Base-by-base conservation (phyloP, 2,888 invertebrate genomes). In the Eubasilissa splendida region DNA sequence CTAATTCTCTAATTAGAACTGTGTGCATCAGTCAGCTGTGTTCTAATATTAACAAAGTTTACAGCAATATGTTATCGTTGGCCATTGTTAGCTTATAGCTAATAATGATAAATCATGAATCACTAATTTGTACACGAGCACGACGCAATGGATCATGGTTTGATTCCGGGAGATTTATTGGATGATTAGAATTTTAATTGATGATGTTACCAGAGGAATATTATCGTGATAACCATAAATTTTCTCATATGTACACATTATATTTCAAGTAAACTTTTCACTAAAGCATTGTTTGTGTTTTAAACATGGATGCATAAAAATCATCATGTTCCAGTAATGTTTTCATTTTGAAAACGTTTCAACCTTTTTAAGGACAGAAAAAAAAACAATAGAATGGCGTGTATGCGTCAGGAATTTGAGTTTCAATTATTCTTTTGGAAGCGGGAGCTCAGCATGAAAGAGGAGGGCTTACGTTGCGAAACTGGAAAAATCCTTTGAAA, bases 401-500 rank as follows among this genome's bases (percentile, higher is more conserved):
- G 66, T n/a, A 54, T 53, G 68, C 53, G 76, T 59, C 52, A 14
- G 76, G 76, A 76, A 66, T 76, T 76, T 76, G 66, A 76, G 66
- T 76, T 76, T 66, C 66, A 76, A 76, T 76, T 76, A 76, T 76
- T 76, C 66, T 76, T 56, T 65, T 50, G 52, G 66, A 54, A 63
- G 56, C 14, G 58, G 54, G 59, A 59, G 50, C 66, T 50, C 53
- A 63, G 76, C 60, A 76, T 76, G 76, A 76, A 76, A 76, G 76
- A 53, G 76, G 76, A 76, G 76, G 76, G 59, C 63, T 76, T 59
- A 59, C 58, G 74, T 74, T 74, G 74, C 74, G 74, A 59, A 59
- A 59, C 59, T 60, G 76, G 53, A 78, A 82, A 77, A 80, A 76
- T 66, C 73, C 80, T 76, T 80, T 80, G 80, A 80, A 77, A 76